Base-by-base conservation (phyloP, 2,797 vertebrate genomes). In the Rhinophrynus dorsalis region DNA sequence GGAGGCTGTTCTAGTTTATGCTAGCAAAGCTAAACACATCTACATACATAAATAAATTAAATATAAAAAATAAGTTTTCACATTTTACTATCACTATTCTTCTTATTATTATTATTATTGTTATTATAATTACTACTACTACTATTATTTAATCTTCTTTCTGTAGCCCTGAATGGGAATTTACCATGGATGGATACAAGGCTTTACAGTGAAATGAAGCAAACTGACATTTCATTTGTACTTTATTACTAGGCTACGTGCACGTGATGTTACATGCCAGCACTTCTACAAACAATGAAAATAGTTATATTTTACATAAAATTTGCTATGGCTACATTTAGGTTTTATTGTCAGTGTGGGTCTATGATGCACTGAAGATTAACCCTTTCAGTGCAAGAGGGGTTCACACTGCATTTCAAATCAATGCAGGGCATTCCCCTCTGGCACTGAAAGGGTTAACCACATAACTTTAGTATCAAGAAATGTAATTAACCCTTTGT, bases 201-300 rank as follows among this genome's bases (percentile, higher is more conserved):
- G 66, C 51, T 45, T 30, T 59, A 30, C 11, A 20, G 9, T 33
- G 12, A 30, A 23, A 21, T n/a, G 29, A 40, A 30, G 37, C 18
- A 51, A 60, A 68, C 29, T 47, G 45, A 59, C 44, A 65, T 20
- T 23, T 45, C 27, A 42, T 15, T 30, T 8, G 51, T 32, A 18
- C 37, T 21, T 56, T 27, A 67, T 45, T 67, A 56, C 13, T 21
- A 47, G 64, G 38, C 29, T 56, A 56, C 17, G 30, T 52, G 37
- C 40, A 47, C 51, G 33, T 11, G 51, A 55, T 17, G 11, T 20
- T 55, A 55, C 51, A 55, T 20, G 29, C 51, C 17, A 21, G 6
- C 17, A 12, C 29, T 55, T 15, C 12, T 23, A 21, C 18, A 47
- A 47, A 21, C 12, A 10, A 18, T 33, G 29, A 32, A 55, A 18